Percentiles rank a stretch among this genome's conserved stretches.
Conservation (phyloP, 2,888 invertebrate species). For the Cynaeus angustus region DNA sequence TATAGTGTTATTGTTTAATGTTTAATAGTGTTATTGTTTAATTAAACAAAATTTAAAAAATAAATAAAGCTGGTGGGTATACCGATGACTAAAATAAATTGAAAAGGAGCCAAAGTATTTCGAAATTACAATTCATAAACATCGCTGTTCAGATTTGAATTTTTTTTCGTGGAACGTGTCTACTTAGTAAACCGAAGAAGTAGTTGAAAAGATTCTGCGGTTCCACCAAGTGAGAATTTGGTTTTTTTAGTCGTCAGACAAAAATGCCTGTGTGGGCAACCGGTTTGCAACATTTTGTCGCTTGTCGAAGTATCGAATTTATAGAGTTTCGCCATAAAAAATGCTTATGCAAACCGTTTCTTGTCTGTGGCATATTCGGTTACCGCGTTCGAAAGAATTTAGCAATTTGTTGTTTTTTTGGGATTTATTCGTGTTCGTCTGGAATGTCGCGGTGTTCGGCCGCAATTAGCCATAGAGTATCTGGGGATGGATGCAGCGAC, state of each 20-base stretch:
- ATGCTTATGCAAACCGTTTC: conserved; percentile 19
- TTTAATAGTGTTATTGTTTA: background rate
- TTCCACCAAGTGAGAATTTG: no score
- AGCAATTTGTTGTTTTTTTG: conserved; percentile 8
- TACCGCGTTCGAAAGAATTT: conserved; percentile 26
- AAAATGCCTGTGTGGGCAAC: background rate
- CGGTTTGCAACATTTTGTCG: conserved; percentile 11
- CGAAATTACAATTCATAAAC: background rate
- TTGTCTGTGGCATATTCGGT: conserved; percentile 34
- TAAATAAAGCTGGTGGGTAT: background rate
- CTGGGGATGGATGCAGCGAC: conserved; percentile 62
- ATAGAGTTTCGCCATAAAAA: conserved; percentile 5
- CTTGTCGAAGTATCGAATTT: conserved; percentile 14
- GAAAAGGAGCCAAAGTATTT: background rate
- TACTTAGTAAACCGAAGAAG: no score
- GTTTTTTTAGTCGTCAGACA: no score
- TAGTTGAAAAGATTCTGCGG: no score
- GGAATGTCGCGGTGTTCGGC: conserved; percentile 51
- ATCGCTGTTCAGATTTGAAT: no score
- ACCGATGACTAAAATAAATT: background rate
- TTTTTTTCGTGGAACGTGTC: no score
- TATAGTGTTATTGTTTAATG: no score
- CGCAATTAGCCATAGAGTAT: conserved; percentile 62
- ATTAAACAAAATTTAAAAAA: background rate
- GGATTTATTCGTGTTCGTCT: conserved; percentile 21